Evolutionary conservation across 2,113 vertebrate genomes (phyloP).

Genomic region (Procavia capensis): DNA sequence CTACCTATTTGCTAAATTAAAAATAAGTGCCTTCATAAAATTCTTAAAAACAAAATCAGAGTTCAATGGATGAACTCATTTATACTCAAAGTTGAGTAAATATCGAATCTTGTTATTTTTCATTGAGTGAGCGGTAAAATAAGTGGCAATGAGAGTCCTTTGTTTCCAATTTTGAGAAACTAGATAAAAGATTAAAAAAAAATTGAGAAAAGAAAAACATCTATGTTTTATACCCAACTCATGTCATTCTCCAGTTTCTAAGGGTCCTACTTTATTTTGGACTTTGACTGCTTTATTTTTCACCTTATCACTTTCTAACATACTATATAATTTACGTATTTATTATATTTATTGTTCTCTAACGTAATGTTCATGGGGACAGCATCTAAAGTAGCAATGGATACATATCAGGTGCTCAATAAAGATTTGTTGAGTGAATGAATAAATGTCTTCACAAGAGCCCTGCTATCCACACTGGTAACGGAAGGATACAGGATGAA

Average conservation of each 20-base stretch:
- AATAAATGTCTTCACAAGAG: background rate
- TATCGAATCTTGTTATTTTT: background rate
- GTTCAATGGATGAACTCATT: background rate
- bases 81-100: background rate
- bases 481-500: background rate
- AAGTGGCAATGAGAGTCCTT: background rate
- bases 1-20: background rate
- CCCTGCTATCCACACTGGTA: background rate
- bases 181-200: background rate
- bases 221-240: background rate
- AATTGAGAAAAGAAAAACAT: background rate
- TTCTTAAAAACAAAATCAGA: constrained; percentile 14
- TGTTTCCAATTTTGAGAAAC: constrained; percentile 35
- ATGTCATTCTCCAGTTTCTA: background rate
- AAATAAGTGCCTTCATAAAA: background rate
- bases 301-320: background rate
- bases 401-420: background rate
- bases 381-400: background rate
- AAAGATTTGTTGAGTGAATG: background rate
- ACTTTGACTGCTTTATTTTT: background rate
- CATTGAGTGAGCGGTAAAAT: background rate
- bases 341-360: background rate
- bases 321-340: background rate
- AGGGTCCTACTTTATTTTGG: background rate
- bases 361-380: background rate